phyloP scores from a whole-genome alignment of 1,140 invertebrate species.

The Eufriesea mexicana region DNA sequence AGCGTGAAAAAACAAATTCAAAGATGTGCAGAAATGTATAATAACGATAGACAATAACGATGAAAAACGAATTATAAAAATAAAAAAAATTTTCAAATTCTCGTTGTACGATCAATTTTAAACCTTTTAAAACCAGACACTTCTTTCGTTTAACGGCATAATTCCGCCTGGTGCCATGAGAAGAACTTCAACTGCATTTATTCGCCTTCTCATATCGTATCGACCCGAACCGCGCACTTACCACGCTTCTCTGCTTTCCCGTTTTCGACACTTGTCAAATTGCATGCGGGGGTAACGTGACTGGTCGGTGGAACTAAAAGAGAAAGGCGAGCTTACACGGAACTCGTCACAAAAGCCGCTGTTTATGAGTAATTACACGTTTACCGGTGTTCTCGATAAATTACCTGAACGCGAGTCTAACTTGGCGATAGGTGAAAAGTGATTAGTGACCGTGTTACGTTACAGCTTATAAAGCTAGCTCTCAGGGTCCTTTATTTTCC shows the following conservation, averaged over 20 bases:
- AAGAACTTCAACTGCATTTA: too few relatives aligned
- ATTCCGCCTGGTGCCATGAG: too few relatives aligned
- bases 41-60: too few relatives aligned
- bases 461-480: conserved; percentile 58
- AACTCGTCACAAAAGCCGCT: conserved; percentile 57
- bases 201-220: conserved; percentile 15
- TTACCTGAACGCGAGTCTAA: conserved; percentile 51
- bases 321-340: not conserved
- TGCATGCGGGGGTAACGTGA: not conserved
- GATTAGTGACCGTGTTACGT: conserved; percentile 66
- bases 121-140: too few relatives aligned
- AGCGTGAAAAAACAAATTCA: too few relatives aligned
- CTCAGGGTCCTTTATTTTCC: conserved; percentile 54
- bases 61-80: too few relatives aligned
- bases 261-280: conserved; percentile 54
- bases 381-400: conserved; percentile 63
- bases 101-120: too few relatives aligned
- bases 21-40: too few relatives aligned
- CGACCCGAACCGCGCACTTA: conserved; percentile 13
- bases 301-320: not conserved
- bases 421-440: conserved; percentile 67
- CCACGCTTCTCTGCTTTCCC: conserved; percentile 20
- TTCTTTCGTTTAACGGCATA: too few relatives aligned
- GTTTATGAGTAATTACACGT: conserved; percentile 69
- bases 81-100: too few relatives aligned